A percentile compares a stretch with the other conserved stretches of the same genome.
Evolutionary conservation across 2,888 invertebrate genomes (phyloP).

Genomic region (Microplitis deprimator): DNA sequence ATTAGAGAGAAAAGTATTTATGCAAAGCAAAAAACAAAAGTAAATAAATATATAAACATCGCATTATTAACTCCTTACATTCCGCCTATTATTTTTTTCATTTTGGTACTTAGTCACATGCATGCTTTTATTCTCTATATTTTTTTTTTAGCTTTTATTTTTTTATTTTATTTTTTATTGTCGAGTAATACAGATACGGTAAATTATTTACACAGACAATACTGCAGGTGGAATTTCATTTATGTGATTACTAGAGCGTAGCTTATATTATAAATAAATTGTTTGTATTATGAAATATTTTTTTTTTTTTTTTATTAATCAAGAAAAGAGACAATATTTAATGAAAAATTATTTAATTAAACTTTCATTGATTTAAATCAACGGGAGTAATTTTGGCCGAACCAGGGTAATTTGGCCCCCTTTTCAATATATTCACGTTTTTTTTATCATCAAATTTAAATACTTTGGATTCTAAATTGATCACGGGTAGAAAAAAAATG

Average conservation of each 20-base stretch:
- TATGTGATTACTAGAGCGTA: slow-evolving; percentile 50
- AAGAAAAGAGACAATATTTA: too few relatives aligned
- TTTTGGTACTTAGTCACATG: neutral
- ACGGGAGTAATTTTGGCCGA: too few relatives aligned
- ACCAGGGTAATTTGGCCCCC: too few relatives aligned
- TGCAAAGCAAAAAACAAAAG: neutral
- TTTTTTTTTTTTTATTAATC: too few relatives aligned
- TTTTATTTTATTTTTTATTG: neutral
- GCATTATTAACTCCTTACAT: neutral
- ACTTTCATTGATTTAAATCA: too few relatives aligned
- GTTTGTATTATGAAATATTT: slow-evolving; percentile 6
- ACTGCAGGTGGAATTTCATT: slow-evolving; percentile 7
- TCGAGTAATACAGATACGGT: neutral
- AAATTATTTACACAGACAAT: too few relatives aligned
- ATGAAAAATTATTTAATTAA: too few relatives aligned
- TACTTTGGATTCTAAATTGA: too few relatives aligned
- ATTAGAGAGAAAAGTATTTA: slow-evolving; percentile 11
- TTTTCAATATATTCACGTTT: too few relatives aligned
- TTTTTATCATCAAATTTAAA: too few relatives aligned
- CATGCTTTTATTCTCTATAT: neutral
- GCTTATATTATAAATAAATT: slow-evolving; percentile 51
- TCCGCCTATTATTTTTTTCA: neutral
- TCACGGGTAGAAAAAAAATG: too few relatives aligned
- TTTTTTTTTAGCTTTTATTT: neutral
- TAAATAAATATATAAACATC: slow-evolving; percentile 12